phyloP scores from a whole-genome alignment of 1,140 invertebrate species.

The Drosophila azteca region DNA sequence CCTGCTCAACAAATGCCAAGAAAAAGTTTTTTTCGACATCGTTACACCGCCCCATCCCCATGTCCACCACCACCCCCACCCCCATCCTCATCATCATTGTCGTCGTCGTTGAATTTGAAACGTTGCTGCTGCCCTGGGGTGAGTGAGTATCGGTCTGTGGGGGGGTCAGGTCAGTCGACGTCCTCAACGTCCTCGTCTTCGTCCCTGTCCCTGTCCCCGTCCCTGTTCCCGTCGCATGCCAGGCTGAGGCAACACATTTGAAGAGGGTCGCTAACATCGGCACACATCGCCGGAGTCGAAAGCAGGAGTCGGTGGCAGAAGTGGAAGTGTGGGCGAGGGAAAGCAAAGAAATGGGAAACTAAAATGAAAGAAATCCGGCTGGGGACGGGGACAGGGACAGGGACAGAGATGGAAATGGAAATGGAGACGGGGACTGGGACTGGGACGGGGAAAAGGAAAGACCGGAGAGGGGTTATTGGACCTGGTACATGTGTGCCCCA shows the following conservation, averaged over 20 bases:
- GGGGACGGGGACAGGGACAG: slow-evolving; percentile 35
- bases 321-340: slow-evolving; percentile 23
- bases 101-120: slow-evolving; percentile 77
- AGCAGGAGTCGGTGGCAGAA: no score
- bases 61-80: neutral
- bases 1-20: slow-evolving; percentile 82
- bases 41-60: slow-evolving; percentile 13
- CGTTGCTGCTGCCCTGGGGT: slow-evolving; percentile 70
- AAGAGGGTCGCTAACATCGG: slow-evolving; percentile 64
- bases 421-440: neutral
- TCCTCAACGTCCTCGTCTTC: slow-evolving; percentile 48
- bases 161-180: slow-evolving; percentile 52
- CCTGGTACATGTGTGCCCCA: slow-evolving; percentile 43
- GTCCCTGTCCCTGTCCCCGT: slow-evolving; percentile 20
- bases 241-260: slow-evolving; percentile 73
- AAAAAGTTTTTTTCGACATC: slow-evolving; percentile 71
- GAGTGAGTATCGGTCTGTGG: slow-evolving; percentile 39
- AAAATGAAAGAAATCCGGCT: slow-evolving; percentile 78
- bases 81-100: slow-evolving; percentile 69
- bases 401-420: neutral
- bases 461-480: slow-evolving; percentile 35
- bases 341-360: slow-evolving; percentile 77
- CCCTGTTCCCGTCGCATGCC: slow-evolving; percentile 60
- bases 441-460: no score
- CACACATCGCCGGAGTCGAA: slow-evolving; percentile 55